Evolutionary conservation across 2,888 invertebrate species (phyloP).

Genomic region (Pardosa pseudoannulata): DNA sequence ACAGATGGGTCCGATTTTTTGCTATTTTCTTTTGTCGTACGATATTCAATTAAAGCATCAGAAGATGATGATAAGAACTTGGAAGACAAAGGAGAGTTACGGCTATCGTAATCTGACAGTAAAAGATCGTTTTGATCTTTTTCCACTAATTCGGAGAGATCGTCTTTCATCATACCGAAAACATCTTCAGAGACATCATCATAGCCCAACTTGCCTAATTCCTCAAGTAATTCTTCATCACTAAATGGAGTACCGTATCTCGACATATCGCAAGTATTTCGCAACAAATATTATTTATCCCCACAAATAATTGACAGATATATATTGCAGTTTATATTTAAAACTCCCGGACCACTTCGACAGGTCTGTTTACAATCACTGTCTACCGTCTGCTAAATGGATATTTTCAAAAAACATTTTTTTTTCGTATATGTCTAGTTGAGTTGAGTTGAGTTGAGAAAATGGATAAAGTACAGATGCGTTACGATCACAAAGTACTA

Average conservation of each 20-base stretch:
- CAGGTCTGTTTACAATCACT: no score
- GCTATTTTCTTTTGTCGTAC: background rate
- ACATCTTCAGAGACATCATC: constrained; percentile 47
- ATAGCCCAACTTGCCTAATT: constrained; percentile 47
- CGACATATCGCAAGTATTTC: background rate
- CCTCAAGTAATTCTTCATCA: constrained; percentile 42
- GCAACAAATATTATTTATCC: no score
- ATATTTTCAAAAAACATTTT: no score
- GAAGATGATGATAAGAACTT: background rate
- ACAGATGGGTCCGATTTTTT: background rate
- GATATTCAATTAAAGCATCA: background rate
- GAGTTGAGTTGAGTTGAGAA: no score
- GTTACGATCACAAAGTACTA: no score
- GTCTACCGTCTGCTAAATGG: no score
- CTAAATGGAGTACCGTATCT: constrained; percentile 11
- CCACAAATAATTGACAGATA: no score
- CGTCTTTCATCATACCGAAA: constrained; percentile 47
- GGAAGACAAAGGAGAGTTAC: background rate
- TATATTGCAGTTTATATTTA: no score
- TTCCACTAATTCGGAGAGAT: constrained; percentile 17
- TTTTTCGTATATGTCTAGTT: no score
- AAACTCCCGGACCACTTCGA: no score
- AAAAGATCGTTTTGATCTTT: background rate
- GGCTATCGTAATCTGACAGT: background rate
- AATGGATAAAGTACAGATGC: no score